Percentiles rank a stretch among this genome's conserved stretches.
Conservation (phyloP, 2,113 vertebrate species). For the Tor tambroides region DNA sequence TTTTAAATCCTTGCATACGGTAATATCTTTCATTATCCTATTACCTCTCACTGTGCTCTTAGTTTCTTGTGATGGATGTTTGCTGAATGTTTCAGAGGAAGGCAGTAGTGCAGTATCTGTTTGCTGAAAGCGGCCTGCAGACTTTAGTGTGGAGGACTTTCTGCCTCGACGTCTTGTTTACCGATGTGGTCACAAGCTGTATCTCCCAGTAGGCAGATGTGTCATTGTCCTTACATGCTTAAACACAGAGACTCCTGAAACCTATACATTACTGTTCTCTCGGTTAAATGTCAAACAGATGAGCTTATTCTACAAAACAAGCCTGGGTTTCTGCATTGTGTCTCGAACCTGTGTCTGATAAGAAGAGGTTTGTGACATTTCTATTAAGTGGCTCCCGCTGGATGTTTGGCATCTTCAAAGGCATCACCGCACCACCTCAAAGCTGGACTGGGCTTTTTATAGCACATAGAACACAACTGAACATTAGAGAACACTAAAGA, state of each 20-base stretch:
- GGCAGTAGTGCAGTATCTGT: not conserved
- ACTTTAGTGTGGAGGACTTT: not conserved
- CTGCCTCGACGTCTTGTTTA: constrained; percentile 1
- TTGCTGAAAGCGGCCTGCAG: not conserved
- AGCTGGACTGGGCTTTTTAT: constrained; percentile 53
- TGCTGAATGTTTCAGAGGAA: too few species aligned
- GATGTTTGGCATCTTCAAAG: constrained; percentile 65
- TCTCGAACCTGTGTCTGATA: constrained; percentile 51
- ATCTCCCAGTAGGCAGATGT: constrained; percentile 5
- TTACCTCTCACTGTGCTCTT: too few species aligned
- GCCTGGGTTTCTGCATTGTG: constrained; percentile 43
- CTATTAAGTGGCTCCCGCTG: constrained; percentile 64
- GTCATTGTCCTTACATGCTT: constrained; percentile 34
- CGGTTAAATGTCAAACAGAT: not conserved
- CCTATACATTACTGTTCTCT: not conserved
- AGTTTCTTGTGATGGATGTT: too few species aligned
- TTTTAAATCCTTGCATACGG: too few species aligned
- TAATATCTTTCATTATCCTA: too few species aligned
- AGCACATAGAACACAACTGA: constrained; percentile 32
- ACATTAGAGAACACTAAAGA: not conserved
- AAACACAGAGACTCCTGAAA: constrained; percentile 16
- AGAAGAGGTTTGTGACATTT: constrained; percentile 66
- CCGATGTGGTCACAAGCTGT: constrained; percentile 8
- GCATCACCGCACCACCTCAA: not conserved
- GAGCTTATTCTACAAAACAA: constrained; percentile 32